Base-by-base conservation (phyloP, 2,113 vertebrate species). In the Mastomys natalensis region DNA sequence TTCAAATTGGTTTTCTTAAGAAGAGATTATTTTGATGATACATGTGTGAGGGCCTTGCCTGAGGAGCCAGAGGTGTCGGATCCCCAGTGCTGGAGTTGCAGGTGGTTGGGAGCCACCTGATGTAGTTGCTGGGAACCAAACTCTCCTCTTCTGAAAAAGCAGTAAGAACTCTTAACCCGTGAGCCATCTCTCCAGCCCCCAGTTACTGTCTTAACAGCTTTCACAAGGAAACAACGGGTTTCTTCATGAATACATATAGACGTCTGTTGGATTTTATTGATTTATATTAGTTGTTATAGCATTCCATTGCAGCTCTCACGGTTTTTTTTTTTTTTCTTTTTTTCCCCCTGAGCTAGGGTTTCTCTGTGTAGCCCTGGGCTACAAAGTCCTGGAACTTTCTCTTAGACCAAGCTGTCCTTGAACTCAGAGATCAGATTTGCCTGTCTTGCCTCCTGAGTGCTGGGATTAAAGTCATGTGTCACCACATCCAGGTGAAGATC, bases 191-290 rank as follows among this genome's bases (percentile, higher is more conserved):
- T 45, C 60, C 26, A 34, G 40, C 2, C 40, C 51, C 40, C 60
- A 12, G 45, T 34, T 68, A 13, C 43, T 66, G 13, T 34, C 82
- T 43, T 51, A 93, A 87, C 19, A 62, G 51, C 37, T 64, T 96
- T 40, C 13, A 40, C 87, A 95, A 94, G 48, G 37, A 66, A 21
- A 87, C 45, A 60, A 0, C 72, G 90, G 26, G 29, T 81, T 93
- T 92, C 60, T 76, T 72, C n/a, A 95, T 68, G 22, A 68, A 53
- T 72, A 8, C 29, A 3, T 90, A 11, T 66, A 62, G 72, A 92
- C 16, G 31, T 45, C 78, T 40, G n/a, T 89, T 91, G n/a, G 64
- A 80, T 77, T 92, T 97, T 91, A 93, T 45, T 88, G 90, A 12
- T 87, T 91, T 91, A 31, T 82, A 24, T 94, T 60, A 60, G 37